Evolutionary conservation across 1,140 invertebrate genomes (phyloP).

Genomic region (Ceratosolen solmsi): DNA sequence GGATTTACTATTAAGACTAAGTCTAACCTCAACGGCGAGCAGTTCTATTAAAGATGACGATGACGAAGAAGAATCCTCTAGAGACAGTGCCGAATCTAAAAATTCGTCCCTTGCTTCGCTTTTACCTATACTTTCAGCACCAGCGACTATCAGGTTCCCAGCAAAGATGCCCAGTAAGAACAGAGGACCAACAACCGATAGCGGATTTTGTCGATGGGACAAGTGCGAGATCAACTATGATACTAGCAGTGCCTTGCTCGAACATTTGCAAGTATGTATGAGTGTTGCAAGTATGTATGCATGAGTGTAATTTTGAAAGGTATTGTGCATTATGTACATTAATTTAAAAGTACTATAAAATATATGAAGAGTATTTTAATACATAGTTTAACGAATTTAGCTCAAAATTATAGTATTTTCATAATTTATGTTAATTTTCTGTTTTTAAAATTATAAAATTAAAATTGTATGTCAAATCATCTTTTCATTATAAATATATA

Average conservation of each 20-base stretch:
- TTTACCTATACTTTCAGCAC: constrained; percentile 82
- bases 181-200: constrained; percentile 68
- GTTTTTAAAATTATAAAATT: no score
- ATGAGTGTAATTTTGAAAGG: no score
- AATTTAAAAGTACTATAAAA: no score
- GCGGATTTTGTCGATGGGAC: constrained; percentile 85
- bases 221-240: constrained; percentile 86
- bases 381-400: no score
- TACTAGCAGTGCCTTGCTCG: constrained; percentile 84
- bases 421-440: no score
- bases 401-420: no score
- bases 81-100: constrained; percentile 64
- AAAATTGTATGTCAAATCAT: no score
- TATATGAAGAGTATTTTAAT: no score
- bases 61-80: constrained; percentile 65
- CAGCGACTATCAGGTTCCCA: constrained; percentile 85
- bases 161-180: constrained; percentile 72
- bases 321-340: no score
- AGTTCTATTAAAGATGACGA: constrained; percentile 55
- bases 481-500: no score
- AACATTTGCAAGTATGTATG: constrained; percentile 87
- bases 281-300: no score
- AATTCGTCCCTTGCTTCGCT: constrained; percentile 60
- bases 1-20: constrained; percentile 59
- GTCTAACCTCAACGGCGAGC: constrained; percentile 19